phyloP scores from a whole-genome alignment of 2,113 vertebrate genomes.

The Bos javanicus region DNA sequence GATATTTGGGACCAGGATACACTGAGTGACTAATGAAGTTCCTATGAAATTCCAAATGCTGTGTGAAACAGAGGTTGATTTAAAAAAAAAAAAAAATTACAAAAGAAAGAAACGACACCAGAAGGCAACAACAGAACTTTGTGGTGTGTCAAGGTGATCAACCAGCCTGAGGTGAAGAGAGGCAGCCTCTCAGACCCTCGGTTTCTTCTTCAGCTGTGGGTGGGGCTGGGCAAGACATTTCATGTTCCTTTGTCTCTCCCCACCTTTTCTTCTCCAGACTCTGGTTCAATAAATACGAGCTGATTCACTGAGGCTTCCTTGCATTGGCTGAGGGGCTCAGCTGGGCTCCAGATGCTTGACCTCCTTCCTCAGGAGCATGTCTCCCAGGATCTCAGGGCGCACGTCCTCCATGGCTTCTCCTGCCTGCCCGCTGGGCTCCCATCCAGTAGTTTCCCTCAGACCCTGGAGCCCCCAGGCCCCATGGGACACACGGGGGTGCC shows the following conservation, averaged over 20 bases:
- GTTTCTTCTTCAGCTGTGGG: too few species aligned
- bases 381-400: neutral
- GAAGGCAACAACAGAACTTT: neutral
- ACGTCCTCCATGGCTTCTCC: neutral
- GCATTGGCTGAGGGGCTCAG: rapidly evolving
- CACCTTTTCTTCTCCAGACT: neutral
- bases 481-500: rapidly evolving
- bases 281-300: neutral
- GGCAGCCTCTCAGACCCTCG: too few species aligned
- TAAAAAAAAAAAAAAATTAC: neutral
- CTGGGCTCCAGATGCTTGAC: neutral
- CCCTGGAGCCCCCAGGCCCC: rapidly evolving
- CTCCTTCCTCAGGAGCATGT: neutral
- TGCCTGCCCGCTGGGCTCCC: neutral
- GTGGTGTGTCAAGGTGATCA: rapidly evolving
- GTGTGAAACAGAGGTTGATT: neutral
- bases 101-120: neutral
- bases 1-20: neutral
- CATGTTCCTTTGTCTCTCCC: too few species aligned
- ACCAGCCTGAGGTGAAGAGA: too few species aligned
- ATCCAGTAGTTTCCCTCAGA: rapidly evolving
- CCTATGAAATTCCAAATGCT: neutral
- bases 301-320: neutral
- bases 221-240: too few species aligned
- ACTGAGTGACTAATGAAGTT: neutral